Evolutionary conservation across 2,888 invertebrate species (phyloP).

Genomic region (Hemithea aestivaria): DNA sequence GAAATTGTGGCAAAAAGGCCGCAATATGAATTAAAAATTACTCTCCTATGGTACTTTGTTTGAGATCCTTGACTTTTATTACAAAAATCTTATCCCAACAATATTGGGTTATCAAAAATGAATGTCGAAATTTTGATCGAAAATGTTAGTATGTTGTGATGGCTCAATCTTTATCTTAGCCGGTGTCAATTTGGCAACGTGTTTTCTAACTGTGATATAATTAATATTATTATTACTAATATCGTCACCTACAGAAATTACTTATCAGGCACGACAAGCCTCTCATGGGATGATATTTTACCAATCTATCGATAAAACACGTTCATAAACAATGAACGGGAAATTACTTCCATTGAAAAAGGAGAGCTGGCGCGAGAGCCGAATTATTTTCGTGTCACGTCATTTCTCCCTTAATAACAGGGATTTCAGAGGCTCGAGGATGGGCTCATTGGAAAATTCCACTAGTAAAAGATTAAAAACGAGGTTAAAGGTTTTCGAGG

Average conservation of each 20-base stretch:
- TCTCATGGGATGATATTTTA: constrained; percentile 10
- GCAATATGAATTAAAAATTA: constrained; percentile 36
- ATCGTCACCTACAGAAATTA: constrained; percentile 4
- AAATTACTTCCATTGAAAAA: constrained; percentile 28
- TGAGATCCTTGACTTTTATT: constrained; percentile 19
- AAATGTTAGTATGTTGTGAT: constrained; percentile 11
- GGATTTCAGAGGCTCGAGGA: constrained; percentile 12
- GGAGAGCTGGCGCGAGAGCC: constrained; percentile 13
- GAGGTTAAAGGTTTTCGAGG: constrained; percentile 13
- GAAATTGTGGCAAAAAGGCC: constrained; percentile 32
- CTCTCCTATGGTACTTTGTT: constrained; percentile 13
- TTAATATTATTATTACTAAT: constrained; percentile 3
- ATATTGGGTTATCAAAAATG: constrained; percentile 11
- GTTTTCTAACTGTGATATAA: constrained; percentile 8
- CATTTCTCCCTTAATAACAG: constrained; percentile 15
- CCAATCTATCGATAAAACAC: constrained; percentile 19
- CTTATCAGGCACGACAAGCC: constrained; percentile 16
- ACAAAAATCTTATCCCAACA: constrained; percentile 16
- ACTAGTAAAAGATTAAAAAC: constrained; percentile 25
- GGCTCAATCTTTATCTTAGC: constrained; percentile 3
- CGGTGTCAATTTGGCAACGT: constrained; percentile 5
- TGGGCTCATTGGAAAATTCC: constrained; percentile 16
- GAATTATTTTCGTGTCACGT: constrained; percentile 16
- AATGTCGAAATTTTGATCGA: constrained; percentile 4
- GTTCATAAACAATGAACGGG: constrained; percentile 29